These are phyloP conservation scores for Tillus elongatus DNA, from an alignment of 2,888 invertebrate species.

Conservation along the genomic window DNA sequence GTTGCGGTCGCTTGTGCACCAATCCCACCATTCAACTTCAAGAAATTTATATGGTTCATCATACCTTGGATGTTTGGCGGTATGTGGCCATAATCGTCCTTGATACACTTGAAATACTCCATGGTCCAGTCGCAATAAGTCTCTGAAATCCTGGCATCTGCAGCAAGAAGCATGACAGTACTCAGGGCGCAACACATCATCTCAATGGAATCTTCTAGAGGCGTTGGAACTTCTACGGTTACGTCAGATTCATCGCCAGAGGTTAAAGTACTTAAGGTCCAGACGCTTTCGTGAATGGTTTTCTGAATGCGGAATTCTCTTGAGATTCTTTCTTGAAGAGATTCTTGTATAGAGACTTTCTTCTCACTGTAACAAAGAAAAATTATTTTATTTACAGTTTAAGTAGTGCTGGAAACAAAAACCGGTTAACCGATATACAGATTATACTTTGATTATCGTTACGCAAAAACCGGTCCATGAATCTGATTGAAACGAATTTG, in stretches of 20 bases:
- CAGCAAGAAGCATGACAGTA: constrained; percentile 14
- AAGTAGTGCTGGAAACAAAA: no score
- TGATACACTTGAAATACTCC: constrained; percentile 14
- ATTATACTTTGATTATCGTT: no score
- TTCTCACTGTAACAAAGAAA: no score
- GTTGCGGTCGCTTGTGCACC: no score
- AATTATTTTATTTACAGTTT: no score
- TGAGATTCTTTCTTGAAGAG: neutral
- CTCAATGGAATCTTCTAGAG: constrained; percentile 2
- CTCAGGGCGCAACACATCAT: constrained; percentile 5
- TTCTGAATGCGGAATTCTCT: neutral
- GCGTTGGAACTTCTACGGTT: constrained; percentile 1
- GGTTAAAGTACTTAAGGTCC: neutral
- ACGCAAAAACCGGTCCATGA: no score
- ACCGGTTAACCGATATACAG: no score
- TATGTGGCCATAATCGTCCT: constrained; percentile 11
- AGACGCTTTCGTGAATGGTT: neutral
- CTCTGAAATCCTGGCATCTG: constrained; percentile 6
- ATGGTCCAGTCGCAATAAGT: constrained; percentile 11
- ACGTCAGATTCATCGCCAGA: neutral
- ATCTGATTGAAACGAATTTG: no score
- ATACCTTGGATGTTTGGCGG: constrained; percentile 14
- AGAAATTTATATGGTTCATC: constrained; percentile 9
- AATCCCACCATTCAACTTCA: no score
- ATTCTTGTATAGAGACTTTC: no score